These are phyloP conservation scores for Diplodus sargus DNA, from an alignment of 2,797 vertebrate genomes.

Conservation along the genomic window DNA sequence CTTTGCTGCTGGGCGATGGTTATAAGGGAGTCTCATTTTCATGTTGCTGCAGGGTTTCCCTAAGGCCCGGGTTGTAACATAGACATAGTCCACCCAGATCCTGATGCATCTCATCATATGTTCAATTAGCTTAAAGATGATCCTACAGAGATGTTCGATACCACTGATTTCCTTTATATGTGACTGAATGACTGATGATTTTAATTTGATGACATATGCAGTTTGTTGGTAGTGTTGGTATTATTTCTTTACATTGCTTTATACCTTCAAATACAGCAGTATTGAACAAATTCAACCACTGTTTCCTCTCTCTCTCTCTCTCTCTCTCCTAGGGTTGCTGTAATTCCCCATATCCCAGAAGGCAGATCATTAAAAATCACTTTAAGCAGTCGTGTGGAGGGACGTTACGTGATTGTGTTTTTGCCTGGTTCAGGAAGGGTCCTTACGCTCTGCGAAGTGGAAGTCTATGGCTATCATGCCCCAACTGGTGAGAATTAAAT, in stretches of 20 bases:
- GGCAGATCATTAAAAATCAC: slow-evolving; percentile 6
- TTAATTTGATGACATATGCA: too few species aligned
- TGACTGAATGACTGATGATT: too few species aligned
- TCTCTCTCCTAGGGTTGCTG: slow-evolving; percentile 27
- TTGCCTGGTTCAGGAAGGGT: accelerated
- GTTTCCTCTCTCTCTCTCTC: not conserved
- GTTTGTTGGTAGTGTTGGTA: not conserved
- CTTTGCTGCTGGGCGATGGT: too few species aligned
- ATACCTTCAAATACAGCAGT: not conserved
- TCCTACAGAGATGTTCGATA: too few species aligned
- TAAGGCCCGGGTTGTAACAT: too few species aligned
- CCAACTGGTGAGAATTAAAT: slow-evolving; percentile 52
- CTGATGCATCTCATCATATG: too few species aligned
- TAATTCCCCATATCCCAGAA: slow-evolving; percentile 8
- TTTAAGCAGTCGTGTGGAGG: slow-evolving; percentile 21
- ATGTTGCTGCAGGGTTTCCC: too few species aligned
- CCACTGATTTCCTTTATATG: too few species aligned
- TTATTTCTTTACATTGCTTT: not conserved
- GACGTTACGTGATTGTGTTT: slow-evolving; percentile 53
- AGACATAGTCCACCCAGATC: too few species aligned
- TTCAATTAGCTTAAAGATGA: too few species aligned
- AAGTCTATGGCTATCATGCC: slow-evolving; percentile 51
- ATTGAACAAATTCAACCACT: not conserved
- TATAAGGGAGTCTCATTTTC: too few species aligned
- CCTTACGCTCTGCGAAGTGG: slow-evolving; percentile 59